Base-by-base conservation (phyloP, 2,888 invertebrate genomes). In the Perizoma flavofasciatum region DNA sequence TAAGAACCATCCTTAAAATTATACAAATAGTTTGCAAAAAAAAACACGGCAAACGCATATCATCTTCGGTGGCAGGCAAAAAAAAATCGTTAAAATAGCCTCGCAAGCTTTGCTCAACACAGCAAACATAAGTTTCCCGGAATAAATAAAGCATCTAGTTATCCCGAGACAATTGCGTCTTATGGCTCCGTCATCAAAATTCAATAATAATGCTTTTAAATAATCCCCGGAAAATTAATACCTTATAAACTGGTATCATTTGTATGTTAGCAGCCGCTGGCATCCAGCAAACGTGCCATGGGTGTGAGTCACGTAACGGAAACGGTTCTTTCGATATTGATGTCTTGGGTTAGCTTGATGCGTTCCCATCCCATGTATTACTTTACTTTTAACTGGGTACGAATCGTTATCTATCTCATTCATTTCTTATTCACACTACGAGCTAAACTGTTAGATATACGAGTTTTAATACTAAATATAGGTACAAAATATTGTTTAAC, bases 231-330 rank as follows among this genome's bases (percentile, higher is more conserved):
- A 79, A 82, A 80, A 82, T 81, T 80, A 83, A 83, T 81, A 77
- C 77, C 77, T 77, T 80, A 75, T 74, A 78, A 78, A 73, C 79
- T 75, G 65, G 62, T 65, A 64, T 68, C 74, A 85, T 89, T 87
- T 84, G 88, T 89, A 89, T 87, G 88, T 87, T 82, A 88, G 86
- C 83, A 83, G 83, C 79, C 82, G 81, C 77, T 74, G 79, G 82
- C 82, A 77, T 74, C 79, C 77, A 74, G 71, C 77, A 82, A 79
- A 89, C 90, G 89, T 89, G 89, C 89, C 88, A 83, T 78, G 82
- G 73, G 80, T 80, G 82, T 90, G 89, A 91, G 89, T 91, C 90
- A 91, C 90, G 90, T 91, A 90, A 88, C 89, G 89, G 89, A 89
- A 88, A 89, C 85, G 80, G 85, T 83, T 85, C 86, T 86, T 83